Conservation (phyloP, 2,797 vertebrate species). For the Eurystomus glaucurus region DNA sequence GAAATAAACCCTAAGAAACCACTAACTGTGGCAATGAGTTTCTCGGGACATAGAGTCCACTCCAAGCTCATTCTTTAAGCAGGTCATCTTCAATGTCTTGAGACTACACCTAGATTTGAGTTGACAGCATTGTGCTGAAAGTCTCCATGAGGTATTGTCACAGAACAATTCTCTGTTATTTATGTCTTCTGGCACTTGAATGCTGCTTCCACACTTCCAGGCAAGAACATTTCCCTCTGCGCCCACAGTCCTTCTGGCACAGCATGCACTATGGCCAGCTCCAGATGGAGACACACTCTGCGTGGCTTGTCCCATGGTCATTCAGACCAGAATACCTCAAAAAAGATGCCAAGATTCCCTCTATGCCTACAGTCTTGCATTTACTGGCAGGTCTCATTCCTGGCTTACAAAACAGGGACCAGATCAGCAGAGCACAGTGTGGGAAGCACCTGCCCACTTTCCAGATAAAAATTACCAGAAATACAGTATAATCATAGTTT, state of each 20-base stretch:
- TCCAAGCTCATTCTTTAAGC: not conserved
- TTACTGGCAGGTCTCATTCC: not conserved
- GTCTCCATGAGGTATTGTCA: not conserved
- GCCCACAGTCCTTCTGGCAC: conserved; percentile 30
- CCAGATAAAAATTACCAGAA: not conserved
- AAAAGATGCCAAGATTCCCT: not conserved
- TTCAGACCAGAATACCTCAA: not conserved
- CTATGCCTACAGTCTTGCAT: not conserved
- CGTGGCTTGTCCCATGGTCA: not conserved
- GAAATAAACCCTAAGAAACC: not conserved
- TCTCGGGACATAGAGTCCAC: not conserved
- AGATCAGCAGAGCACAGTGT: not conserved
- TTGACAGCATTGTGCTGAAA: not conserved
- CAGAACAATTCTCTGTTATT: not conserved
- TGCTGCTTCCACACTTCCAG: not conserved
- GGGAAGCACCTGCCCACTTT: not conserved
- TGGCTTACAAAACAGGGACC: not conserved
- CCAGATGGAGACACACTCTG: not conserved
- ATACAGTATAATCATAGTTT: not conserved
- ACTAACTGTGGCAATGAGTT: not conserved
- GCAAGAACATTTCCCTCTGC: conserved; percentile 19
- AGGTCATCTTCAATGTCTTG: not conserved
- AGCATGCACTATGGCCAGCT: not conserved
- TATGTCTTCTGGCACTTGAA: conserved; percentile 17
- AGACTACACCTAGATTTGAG: not conserved